These are phyloP conservation scores for Loxodonta africana DNA, from an alignment of 2,113 vertebrate genomes.

Conservation along the genomic window DNA sequence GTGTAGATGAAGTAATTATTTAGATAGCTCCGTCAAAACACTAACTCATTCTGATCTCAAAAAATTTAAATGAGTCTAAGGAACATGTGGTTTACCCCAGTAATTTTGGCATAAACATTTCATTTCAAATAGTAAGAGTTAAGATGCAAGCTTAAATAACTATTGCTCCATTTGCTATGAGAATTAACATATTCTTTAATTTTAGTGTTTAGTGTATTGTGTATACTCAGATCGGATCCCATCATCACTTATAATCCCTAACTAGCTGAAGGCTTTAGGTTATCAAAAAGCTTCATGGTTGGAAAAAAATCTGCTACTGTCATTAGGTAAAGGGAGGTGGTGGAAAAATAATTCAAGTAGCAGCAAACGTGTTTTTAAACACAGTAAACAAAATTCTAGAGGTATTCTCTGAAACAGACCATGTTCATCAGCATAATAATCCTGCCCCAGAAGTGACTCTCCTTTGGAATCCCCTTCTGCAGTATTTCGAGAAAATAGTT, in stretches of 20 bases:
- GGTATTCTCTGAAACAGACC: not conserved
- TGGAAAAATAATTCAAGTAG: not conserved
- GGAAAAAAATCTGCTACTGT: not conserved
- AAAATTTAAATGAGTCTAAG: constrained; percentile 76
- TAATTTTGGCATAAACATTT: constrained; percentile 75
- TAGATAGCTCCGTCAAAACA: constrained; percentile 77
- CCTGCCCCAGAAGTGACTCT: not conserved
- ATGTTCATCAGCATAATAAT: not conserved
- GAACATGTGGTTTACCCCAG: constrained; percentile 70
- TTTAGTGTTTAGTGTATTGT: constrained; percentile 24
- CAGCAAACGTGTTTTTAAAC: not conserved
- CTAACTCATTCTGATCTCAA: constrained; percentile 68
- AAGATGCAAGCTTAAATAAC: constrained; percentile 69
- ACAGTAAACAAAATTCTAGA: not conserved
- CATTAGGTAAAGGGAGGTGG: not conserved
- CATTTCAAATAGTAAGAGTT: constrained; percentile 69
- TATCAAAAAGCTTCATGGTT: constrained; percentile 2
- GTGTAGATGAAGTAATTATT: constrained; percentile 79
- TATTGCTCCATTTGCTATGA: constrained; percentile 64
- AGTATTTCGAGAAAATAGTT: not conserved
- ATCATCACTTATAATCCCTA: constrained; percentile 25
- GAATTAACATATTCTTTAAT: constrained; percentile 59
- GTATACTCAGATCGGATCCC: constrained; percentile 16
- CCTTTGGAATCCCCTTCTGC: not conserved
- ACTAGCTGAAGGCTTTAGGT: not conserved